These are phyloP conservation scores for Monodelphis domestica DNA, from an alignment of 2,797 vertebrate genomes.

Conservation along the genomic window DNA sequence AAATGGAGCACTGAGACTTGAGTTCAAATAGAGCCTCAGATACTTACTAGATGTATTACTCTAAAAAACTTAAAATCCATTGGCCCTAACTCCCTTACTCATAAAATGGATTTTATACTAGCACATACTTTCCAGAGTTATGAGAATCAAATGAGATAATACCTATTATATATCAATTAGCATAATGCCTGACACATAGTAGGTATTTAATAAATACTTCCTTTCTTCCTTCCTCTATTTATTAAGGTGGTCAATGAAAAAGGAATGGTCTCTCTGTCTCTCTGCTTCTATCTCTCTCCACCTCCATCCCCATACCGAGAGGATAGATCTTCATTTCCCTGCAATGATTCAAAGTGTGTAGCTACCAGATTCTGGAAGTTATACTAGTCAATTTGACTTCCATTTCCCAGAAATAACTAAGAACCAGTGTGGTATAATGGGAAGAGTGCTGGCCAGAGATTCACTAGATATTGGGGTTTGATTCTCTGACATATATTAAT, in stretches of 20 bases:
- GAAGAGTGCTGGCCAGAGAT: not conserved
- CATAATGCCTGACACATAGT: not conserved
- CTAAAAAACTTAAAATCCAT: not conserved
- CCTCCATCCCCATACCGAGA: not conserved
- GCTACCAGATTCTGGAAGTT: not conserved
- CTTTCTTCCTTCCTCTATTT: not conserved
- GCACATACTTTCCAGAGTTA: not conserved
- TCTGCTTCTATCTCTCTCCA: not conserved
- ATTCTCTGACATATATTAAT: not conserved
- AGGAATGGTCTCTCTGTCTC: constrained; percentile 23
- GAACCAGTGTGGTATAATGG: not conserved
- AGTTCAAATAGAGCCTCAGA: not conserved
- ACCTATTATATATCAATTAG: not conserved
- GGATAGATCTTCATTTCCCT: constrained; percentile 20
- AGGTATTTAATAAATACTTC: not conserved
- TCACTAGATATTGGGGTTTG: not conserved
- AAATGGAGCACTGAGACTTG: not conserved
- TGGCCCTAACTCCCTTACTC: not conserved
- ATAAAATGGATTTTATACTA: not conserved
- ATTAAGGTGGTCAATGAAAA: constrained; percentile 42
- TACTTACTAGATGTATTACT: not conserved
- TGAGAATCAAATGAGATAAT: not conserved
- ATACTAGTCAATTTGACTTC: not conserved
- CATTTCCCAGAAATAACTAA: not conserved
- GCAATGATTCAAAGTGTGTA: not conserved